Evolutionary conservation across 92 coral and sea anemone genomes (phyloP).

Genomic region (Anthopleura xanthogrammica): DNA sequence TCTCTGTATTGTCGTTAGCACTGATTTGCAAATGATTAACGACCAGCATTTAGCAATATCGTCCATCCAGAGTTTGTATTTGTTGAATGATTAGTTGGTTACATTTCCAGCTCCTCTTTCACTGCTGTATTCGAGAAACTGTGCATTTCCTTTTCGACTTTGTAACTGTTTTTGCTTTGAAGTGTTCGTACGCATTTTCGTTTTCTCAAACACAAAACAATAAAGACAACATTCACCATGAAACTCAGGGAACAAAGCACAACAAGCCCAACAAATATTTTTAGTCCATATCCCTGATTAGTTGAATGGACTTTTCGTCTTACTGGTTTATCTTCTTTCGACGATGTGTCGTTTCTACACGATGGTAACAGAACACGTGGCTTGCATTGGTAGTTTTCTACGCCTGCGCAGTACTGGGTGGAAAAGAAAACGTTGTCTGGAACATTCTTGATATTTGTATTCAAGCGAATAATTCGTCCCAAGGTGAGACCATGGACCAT

Average conservation of each 20-base stretch:
- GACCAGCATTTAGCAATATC: too few species aligned
- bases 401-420: conserved; percentile 63
- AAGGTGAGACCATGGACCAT: conserved; percentile 69
- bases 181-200: background rate
- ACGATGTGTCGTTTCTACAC: background rate
- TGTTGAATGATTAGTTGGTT: background rate
- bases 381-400: conserved; percentile 58
- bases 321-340: background rate
- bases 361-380: conserved; percentile 18
- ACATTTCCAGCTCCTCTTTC: background rate
- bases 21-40: too few species aligned
- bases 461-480: conserved; percentile 71
- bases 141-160: background rate
- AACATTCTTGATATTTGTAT: conserved; percentile 63
- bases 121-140: background rate
- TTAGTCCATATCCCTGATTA: background rate
- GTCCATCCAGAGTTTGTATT: too few species aligned
- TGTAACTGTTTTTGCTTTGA: background rate
- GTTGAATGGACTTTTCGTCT: background rate
- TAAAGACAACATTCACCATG: background rate
- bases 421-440: conserved; percentile 82
- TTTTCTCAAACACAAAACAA: background rate
- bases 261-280: background rate
- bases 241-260: background rate
- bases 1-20: too few species aligned